Evolutionary conservation across 2,113 vertebrate species (phyloP).

Genomic region (Guaruba guarouba): DNA sequence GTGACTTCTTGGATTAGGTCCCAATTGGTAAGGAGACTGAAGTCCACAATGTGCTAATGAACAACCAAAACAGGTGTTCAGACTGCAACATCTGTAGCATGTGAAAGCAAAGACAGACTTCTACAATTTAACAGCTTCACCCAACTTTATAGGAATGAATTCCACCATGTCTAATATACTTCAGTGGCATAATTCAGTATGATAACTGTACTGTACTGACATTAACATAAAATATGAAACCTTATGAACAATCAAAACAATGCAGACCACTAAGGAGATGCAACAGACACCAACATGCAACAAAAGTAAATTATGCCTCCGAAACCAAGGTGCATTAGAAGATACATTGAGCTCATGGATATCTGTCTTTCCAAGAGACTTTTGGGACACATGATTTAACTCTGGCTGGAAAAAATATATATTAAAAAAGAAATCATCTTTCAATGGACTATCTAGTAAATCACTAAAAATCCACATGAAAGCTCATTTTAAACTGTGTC

Average conservation of each 20-base stretch:
- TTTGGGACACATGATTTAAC: background rate
- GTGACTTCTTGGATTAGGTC: background rate
- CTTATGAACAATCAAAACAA: background rate
- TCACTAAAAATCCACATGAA: background rate
- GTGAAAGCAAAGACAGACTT: background rate
- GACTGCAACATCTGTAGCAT: background rate
- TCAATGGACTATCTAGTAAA: background rate
- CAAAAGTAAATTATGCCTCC: background rate
- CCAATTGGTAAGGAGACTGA: background rate
- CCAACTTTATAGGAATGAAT: background rate
- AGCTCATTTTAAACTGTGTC: background rate
- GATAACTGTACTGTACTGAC: background rate
- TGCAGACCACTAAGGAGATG: background rate
- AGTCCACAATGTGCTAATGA: background rate
- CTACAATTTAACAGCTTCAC: background rate
- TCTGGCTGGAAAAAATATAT: background rate
- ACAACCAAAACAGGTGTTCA: rapidly evolving
- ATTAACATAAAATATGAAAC: background rate
- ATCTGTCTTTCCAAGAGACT: background rate
- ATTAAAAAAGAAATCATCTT: background rate
- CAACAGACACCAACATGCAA: background rate
- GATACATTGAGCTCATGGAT: background rate
- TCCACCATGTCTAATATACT: background rate
- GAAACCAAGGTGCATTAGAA: background rate
- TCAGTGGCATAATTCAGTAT: background rate